Percentiles rank a stretch among this genome's conserved stretches.
These are phyloP conservation scores for Danio tinwini DNA, from an alignment of 2,797 vertebrate species.

Conservation along the genomic window DNA sequence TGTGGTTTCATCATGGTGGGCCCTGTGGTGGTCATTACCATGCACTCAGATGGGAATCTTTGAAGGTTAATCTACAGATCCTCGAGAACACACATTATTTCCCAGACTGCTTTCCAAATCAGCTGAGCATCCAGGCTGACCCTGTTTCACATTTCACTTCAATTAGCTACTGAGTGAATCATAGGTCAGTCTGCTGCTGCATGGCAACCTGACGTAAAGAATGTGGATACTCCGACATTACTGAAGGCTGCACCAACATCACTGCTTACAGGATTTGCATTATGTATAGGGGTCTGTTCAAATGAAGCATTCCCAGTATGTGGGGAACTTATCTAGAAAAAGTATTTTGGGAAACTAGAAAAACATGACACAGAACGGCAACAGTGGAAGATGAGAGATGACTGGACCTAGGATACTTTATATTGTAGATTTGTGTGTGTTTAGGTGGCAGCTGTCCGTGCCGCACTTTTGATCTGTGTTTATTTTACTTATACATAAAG, in stretches of 20 bases:
- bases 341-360: not conserved
- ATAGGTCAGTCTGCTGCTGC: conserved; percentile 20
- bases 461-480: no score
- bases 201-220: conserved; percentile 29
- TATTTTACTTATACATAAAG: no score
- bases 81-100: not conserved
- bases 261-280: not conserved
- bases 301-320: not conserved
- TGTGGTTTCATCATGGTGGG: conserved; percentile 1
- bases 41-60: conserved; percentile 19
- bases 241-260: not conserved
- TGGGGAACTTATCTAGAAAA: not conserved
- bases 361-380: no score
- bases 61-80: conserved; percentile 37
- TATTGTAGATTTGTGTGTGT: no score
- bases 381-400: no score
- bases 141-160: conserved; percentile 31
- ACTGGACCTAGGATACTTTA: no score
- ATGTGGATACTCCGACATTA: not conserved
- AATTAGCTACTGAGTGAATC: conserved; percentile 41
- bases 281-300: not conserved
- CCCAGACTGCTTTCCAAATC: conserved; percentile 28
- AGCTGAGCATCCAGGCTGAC: conserved; percentile 22
- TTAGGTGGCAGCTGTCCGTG: no score
- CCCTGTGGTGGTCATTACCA: not conserved